Evolutionary conservation across 2,797 vertebrate genomes (phyloP).

Genomic region (Pseudomugil gertrudae): DNA sequence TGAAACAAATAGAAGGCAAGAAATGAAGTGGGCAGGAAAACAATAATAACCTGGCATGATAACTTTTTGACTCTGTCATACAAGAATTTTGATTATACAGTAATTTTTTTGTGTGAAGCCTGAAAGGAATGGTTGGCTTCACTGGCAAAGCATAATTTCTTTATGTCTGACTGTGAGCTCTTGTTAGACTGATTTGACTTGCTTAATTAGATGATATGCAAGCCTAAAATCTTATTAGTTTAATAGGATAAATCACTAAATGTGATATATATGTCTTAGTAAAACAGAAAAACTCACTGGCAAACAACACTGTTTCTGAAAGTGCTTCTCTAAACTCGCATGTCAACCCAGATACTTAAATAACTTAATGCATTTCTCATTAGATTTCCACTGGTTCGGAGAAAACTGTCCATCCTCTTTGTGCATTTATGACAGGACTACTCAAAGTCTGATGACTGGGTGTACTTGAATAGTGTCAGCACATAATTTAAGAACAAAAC

Average conservation of each 20-base stretch:
- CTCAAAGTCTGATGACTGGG: not conserved
- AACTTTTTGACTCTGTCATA: not conserved
- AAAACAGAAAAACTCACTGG: not conserved
- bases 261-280: conserved; percentile 9
- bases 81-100: conserved; percentile 12
- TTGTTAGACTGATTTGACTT: conserved; percentile 13
- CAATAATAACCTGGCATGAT: conserved; percentile 4
- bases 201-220: conserved; percentile 23
- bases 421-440: not conserved
- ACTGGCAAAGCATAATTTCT: conserved; percentile 8
- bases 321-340: not conserved
- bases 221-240: conserved; percentile 31
- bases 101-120: conserved; percentile 6
- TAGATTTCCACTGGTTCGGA: too few relatives aligned
- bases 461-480: not conserved
- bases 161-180: conserved; percentile 5
- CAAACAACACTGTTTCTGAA: not conserved
- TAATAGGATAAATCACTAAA: conserved; percentile 13
- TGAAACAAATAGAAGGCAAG: not conserved
- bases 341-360: not conserved
- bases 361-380: not conserved
- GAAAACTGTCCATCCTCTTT: not conserved
- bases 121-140: conserved; percentile 23
- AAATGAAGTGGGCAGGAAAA: not conserved
- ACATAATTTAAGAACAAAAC: not conserved